Evolutionary conservation across 2,113 vertebrate species (phyloP).

Genomic region (Peucedramus taeniatus): DNA sequence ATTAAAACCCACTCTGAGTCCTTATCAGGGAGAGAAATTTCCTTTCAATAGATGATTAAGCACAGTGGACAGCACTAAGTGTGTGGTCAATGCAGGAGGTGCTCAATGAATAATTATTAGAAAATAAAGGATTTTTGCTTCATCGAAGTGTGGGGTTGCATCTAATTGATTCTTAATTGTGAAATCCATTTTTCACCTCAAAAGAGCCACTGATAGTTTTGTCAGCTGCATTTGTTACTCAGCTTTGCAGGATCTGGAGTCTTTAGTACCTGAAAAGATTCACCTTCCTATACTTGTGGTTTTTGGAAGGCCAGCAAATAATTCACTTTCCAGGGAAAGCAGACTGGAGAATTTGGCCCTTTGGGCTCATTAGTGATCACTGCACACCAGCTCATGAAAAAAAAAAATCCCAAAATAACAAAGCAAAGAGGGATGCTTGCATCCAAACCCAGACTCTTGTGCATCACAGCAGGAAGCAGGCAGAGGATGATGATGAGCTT

Average conservation of each 20-base stretch:
- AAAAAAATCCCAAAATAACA: not conserved
- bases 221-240: not conserved
- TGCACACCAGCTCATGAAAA: not conserved
- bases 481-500: fast-evolving
- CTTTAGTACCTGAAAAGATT: not conserved
- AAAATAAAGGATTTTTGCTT: constrained; percentile 50
- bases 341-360: not conserved
- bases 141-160: constrained; percentile 19
- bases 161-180: constrained; percentile 53
- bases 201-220: not conserved
- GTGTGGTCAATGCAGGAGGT: constrained; percentile 44
- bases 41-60: constrained; percentile 27
- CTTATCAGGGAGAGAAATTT: not conserved
- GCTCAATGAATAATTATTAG: constrained; percentile 57
- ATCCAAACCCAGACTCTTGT: fast-evolving
- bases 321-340: not conserved
- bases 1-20: not conserved
- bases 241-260: not conserved
- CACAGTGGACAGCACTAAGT: constrained; percentile 27
- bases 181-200: constrained; percentile 49
- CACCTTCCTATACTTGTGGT: not conserved
- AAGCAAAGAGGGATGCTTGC: not conserved
- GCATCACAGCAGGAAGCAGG: not conserved
- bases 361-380: not conserved
- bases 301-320: not conserved